A percentile compares a stretch with the other conserved stretches of the same genome.
phyloP scores from a whole-genome alignment of 2,113 vertebrate species.

The Mustela nigripes region DNA sequence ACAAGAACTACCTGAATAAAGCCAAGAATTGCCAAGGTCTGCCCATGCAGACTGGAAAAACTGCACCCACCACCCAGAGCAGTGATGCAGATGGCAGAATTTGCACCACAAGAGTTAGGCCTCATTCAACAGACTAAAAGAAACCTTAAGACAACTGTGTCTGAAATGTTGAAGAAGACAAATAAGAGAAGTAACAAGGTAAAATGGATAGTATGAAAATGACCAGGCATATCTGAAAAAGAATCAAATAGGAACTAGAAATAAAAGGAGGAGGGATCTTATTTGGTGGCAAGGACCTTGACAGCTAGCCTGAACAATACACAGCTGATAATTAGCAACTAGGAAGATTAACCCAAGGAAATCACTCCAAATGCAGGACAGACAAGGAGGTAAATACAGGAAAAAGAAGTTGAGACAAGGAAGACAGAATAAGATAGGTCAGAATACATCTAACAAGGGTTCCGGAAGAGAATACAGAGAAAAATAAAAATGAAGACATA shows the following conservation, averaged over 20 bases:
- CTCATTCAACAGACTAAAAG: constrained; percentile 29
- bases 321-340: background rate
- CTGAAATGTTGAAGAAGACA: constrained; percentile 17
- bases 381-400: background rate
- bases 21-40: background rate
- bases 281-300: background rate
- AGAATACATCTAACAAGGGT: background rate
- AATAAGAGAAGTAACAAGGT: background rate
- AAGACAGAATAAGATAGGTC: background rate
- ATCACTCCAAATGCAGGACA: background rate
- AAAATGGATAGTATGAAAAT: background rate
- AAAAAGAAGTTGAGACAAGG: background rate
- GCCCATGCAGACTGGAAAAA: background rate
- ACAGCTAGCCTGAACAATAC: background rate
- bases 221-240: constrained; percentile 6
- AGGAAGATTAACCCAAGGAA: background rate
- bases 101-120: background rate
- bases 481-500: background rate
- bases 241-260: constrained; percentile 31
- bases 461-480: background rate
- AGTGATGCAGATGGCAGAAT: background rate
- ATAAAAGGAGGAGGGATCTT: background rate
- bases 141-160: background rate
- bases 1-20: background rate
- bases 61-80: background rate